Evolutionary conservation across 1,140 invertebrate genomes (phyloP).

Genomic region (Hyposmocoma kahamanoa): DNA sequence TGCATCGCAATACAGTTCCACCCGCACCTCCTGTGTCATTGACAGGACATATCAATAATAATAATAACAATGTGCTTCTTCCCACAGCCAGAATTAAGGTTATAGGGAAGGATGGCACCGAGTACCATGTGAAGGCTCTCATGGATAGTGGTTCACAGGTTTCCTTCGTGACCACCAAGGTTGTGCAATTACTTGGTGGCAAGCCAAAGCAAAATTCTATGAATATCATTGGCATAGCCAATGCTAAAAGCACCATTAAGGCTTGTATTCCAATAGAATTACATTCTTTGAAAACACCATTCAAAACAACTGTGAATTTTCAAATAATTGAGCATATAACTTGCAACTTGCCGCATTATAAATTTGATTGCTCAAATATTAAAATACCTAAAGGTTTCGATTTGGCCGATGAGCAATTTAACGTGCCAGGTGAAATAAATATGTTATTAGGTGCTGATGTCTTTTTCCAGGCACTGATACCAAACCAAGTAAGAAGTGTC

Average conservation of each 20-base stretch:
- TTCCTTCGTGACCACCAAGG: conserved; percentile 9
- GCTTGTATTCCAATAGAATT: conserved; percentile 16
- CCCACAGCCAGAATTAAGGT: conserved; percentile 14
- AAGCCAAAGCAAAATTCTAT: conserved; percentile 8
- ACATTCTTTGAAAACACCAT: conserved; percentile 9
- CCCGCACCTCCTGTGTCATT: not conserved
- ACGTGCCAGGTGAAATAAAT: conserved; percentile 12
- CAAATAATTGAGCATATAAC: conserved; percentile 20
- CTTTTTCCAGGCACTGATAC: conserved; percentile 13
- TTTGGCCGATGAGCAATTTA: conserved; percentile 14
- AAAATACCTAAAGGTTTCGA: conserved; percentile 6
- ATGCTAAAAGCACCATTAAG: conserved; percentile 2
- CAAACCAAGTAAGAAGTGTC: no score
- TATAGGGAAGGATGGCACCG: conserved; percentile 7
- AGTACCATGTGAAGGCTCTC: conserved; percentile 6
- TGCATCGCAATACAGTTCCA: conserved; percentile 7
- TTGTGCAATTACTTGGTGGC: conserved; percentile 7
- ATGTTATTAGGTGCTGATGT: conserved; percentile 15
- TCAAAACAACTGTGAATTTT: conserved; percentile 11
- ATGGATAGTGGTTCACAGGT: conserved; percentile 13
- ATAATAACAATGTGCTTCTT: conserved; percentile 10
- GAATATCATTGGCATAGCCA: conserved; percentile 10
- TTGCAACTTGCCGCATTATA: conserved; percentile 13
- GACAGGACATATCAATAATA: not conserved
- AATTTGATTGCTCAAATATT: conserved; percentile 4